Base-by-base conservation (phyloP, 2,888 invertebrate genomes). In the Yponomeuta cagnagella region DNA sequence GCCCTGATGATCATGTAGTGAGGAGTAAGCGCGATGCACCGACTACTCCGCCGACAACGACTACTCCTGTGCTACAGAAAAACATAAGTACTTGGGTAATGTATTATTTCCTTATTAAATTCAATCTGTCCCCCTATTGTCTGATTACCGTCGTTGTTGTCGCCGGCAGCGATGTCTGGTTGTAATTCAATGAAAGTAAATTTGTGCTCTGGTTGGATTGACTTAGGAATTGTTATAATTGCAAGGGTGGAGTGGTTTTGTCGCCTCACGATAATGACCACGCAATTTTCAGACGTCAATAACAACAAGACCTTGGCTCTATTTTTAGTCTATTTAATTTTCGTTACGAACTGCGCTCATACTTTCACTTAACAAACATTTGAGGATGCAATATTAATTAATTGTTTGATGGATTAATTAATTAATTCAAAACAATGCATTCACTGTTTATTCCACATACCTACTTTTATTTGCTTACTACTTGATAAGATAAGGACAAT, bases 21-120 rank as follows among this genome's bases (percentile, higher is more conserved):
- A 87, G 92, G 76, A 80, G 80, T 79, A 90, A 89, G 84, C 88
- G 92, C 68, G 87, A 89, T 82, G 85, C 37, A 48, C 43, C 68
- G 23, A 31, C 66, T 6, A 23, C 58, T 31, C 58, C 85, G 71
- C 75, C 85, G 63, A 77, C 83, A 71, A 74, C 86, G 74, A 79
- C 86, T 73, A 76, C 85, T 74, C 82, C 87, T 72, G 77, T 78
- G 64, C 75, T 82, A 72, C 79, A 81, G 76, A 88, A 85, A 82
- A 91, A 90, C 77, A 88, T 90, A 74, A 92, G 87, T 84, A 90
- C 90, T 81, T 91, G 91, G 92, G 92, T 93, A 89, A 87, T 76
- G 75, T 78, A 76, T 72, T 73, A 80, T 82, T 82, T 86, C 84
- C 83, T 84, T 82, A 83, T 85, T 86, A 83, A 75, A 77, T 78